Evolutionary conservation across 2,888 invertebrate species (phyloP).

Genomic region (Sturmia bella): DNA sequence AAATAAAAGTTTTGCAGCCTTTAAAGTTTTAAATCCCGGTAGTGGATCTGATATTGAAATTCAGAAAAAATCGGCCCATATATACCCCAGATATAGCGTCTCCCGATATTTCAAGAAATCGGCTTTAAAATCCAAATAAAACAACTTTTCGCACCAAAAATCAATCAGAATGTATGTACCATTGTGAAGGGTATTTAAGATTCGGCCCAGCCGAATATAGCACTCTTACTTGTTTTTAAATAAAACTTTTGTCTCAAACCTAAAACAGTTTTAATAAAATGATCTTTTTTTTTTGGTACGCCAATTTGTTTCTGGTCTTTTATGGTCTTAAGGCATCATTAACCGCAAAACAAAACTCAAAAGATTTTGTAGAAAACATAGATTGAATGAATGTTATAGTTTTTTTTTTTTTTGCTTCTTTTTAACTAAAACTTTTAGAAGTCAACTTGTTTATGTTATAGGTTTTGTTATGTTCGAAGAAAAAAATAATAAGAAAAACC

Average conservation of each 20-base stretch:
- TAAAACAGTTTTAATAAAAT: conserved; percentile 36
- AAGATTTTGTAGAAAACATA: conserved; percentile 11
- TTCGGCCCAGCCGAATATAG: no score
- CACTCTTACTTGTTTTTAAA: conserved; percentile 1
- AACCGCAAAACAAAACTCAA: conserved; percentile 40
- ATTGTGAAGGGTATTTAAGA: no score
- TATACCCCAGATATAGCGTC: no score
- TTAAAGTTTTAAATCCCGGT: no score
- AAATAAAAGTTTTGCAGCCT: no score
- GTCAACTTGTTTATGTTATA: conserved; percentile 38
- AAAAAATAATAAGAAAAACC: conserved; percentile 12
- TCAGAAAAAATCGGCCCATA: no score
- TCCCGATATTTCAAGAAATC: no score
- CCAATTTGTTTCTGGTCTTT: conserved; percentile 68
- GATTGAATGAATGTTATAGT: neutral
- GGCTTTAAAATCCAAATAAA: no score
- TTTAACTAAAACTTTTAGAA: conserved; percentile 35
- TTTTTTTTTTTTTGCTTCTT: neutral
- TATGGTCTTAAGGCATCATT: conserved; percentile 68
- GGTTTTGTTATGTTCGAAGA: conserved; percentile 13
- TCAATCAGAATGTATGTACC: no score
- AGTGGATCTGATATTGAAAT: no score
- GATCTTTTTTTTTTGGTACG: conserved; percentile 29
- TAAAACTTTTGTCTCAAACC: conserved; percentile 2
- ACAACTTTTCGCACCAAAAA: no score